Base-by-base conservation (phyloP, 2,888 invertebrate species). In the Erebia ligea region DNA sequence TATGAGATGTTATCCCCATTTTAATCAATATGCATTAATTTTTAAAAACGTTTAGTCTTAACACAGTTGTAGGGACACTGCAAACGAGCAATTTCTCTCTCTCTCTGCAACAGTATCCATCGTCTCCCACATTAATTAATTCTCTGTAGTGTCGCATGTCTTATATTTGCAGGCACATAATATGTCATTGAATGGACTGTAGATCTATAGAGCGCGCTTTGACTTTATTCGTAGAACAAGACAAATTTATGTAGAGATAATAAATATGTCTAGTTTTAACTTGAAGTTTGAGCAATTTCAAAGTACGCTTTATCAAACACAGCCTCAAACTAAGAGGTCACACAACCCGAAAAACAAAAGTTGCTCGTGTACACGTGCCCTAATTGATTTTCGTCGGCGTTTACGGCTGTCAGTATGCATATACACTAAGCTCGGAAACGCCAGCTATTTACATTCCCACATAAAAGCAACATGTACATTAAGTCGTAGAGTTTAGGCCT, bases 1-100 rank as follows among this genome's bases (percentile, higher is more conserved):
- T 92, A 92, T 88, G 92, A 93, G 92, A 93, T 92, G 90, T 91
- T 90, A 90, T 91, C 91, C 87, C 92, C 91, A 81, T 89, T 89
- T 87, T 34, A 86, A 82, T 86, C 82, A 67, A 87, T 83, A 82
- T 84, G 86, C 86, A 87, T 87, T 88, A 87, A 81, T 25, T 86
- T 87, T 86, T 83, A 84, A 81, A 83, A 86, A 87, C 84, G 83
- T 87, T 86, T 88, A 89, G 85, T 89, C 81, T 85, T 82, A 86
- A 88, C 88, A 87, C 83, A 82, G 85, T 85, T 56, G 13, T 45
- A 48, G 21, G 62, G 48, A 21, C 48, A 48, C 45, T 6, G 62
- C 19, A 62, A 21, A 48, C 19, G 19, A 62, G 48, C 62, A 21
- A 48, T 21, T 62, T 21, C 45, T 10, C 13, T 21, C 1, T 19